A percentile compares a stretch with the other conserved stretches of the same genome.
These are phyloP conservation scores for Seriola rivoliana DNA, from an alignment of 2,113 vertebrate species.

Conservation along the genomic window DNA sequence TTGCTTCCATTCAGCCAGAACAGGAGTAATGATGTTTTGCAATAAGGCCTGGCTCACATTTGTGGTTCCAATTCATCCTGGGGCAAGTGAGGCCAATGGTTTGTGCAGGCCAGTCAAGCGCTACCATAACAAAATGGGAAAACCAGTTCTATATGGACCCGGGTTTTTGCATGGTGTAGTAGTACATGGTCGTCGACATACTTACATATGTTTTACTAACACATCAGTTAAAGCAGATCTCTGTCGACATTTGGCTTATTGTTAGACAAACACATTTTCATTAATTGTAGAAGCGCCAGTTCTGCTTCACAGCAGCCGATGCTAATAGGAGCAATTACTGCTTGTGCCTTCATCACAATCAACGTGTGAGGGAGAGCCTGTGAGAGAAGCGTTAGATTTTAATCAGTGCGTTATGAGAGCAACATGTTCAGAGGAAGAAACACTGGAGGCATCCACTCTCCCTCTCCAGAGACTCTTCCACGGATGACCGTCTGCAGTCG, in stretches of 20 bases:
- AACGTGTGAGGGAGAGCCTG: constrained; percentile 15
- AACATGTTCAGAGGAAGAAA: constrained; percentile 47
- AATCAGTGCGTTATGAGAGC: constrained; percentile 51
- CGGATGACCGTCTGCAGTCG: constrained; percentile 65
- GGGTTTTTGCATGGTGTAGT: neutral
- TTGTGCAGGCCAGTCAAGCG: neutral
- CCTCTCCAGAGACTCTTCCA: constrained; percentile 47
- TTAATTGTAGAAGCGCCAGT: neutral
- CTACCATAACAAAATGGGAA: neutral
- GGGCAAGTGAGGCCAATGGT: neutral
- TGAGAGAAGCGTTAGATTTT: constrained; percentile 36
- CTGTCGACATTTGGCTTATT: neutral
- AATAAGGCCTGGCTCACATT: neutral
- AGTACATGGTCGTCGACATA: neutral
- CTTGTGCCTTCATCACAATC: neutral
- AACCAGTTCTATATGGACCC: neutral
- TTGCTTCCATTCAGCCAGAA: neutral
- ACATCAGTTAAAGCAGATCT: neutral
- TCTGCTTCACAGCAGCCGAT: neutral
- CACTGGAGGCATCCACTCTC: constrained; percentile 50
- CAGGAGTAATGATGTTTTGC: neutral
- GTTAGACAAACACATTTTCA: neutral
- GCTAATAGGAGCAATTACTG: constrained; percentile 7
- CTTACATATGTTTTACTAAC: neutral
- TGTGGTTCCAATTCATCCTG: neutral